Evolutionary conservation across 2,797 vertebrate species (phyloP).

Genomic region (Margarornis squamiger): DNA sequence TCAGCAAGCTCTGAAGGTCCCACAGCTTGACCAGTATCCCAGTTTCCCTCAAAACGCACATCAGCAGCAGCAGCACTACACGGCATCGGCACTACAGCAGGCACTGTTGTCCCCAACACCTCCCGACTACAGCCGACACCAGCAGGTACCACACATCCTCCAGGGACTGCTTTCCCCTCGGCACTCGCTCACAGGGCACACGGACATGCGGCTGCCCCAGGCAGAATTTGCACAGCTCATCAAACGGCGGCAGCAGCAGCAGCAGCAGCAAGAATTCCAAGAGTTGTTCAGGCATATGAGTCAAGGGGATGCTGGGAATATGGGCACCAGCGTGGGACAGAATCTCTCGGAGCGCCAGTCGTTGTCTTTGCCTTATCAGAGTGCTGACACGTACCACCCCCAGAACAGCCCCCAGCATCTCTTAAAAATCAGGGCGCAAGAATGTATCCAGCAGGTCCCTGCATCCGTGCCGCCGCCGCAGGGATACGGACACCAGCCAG

Average conservation of each 20-base stretch:
- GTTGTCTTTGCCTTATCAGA: conserved; percentile 79
- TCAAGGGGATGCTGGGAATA: conserved; percentile 82
- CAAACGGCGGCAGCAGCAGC: conserved; percentile 85
- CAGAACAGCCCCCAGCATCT: conserved; percentile 85
- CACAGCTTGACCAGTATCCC: conserved; percentile 88
- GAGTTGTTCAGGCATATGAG: conserved; percentile 90
- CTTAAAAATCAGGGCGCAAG: conserved; percentile 88
- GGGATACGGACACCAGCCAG: conserved; percentile 71
- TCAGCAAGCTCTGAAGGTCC: conserved; percentile 86
- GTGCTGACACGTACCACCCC: conserved; percentile 73
- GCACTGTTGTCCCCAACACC: conserved; percentile 95
- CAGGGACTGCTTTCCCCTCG: conserved; percentile 96
- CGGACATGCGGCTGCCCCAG: conserved; percentile 88
- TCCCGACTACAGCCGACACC: conserved; percentile 88
- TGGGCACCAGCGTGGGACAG: conserved; percentile 67
- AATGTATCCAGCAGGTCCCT: conserved; percentile 77
- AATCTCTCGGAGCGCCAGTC: conserved; percentile 75
- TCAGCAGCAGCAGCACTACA: conserved; percentile 79
- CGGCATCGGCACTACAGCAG: conserved; percentile 93
- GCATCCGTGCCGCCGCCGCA: conserved; percentile 8
- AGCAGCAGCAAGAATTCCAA: conserved; percentile 88
- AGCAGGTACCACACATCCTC: conserved; percentile 92
- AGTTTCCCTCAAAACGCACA: conserved; percentile 72
- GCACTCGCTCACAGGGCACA: conserved; percentile 92
- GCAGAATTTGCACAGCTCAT: conserved; percentile 91